Evolutionary conservation across 2,797 vertebrate genomes (phyloP), one percentile per base, ranked within the genome.

Genomic region (Schizothorax lantsangensis): DNA sequence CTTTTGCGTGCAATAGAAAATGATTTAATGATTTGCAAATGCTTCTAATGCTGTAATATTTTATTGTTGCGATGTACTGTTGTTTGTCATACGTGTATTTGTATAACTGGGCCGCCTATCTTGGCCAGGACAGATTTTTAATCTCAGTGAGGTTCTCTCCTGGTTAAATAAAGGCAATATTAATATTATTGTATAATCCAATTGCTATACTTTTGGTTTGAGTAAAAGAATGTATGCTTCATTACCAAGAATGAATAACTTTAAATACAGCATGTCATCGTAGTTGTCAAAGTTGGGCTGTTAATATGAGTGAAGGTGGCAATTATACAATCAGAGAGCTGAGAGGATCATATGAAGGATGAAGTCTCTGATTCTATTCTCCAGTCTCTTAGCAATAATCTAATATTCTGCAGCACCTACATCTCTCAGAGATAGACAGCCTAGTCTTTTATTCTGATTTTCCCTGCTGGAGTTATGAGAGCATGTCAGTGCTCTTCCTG

Each of bases 401-500:
- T 66, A 49, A 38, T 59, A 85, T 79, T n/a, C 47, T 45, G 47
- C 30, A 49, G 62, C 40, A 69, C 40, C 62, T 69, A 78, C 64
- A 38, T 54, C 52, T 82, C 62, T 66, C 85, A 33, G 79, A 77
- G 59, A 45, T n/a, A 68, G 85, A 82, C 72, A 86, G 45, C 12
- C 62, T 52, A 54, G 85, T 47, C 11, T 80, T 69, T 64, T 75
- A 74, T 54, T n/a, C 71, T 68, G 45, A 45, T 40, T 62, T 82
- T 68, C 78, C 59, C 40, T 43, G 49, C 47, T 75, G 30, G 62
- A 66, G 66, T 75, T 81, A 77, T 62, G 81, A 88, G 81, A 83
- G 75, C 64, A 62, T 83, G 75, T 86, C 75, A 77, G 85, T 77
- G 84, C 57, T 86, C n/a, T 87, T 82, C 78, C 47, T 79, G 79